phyloP scores from a whole-genome alignment of 64 coral and sea anemone genomes.

The Actinia tenebrosa region DNA sequence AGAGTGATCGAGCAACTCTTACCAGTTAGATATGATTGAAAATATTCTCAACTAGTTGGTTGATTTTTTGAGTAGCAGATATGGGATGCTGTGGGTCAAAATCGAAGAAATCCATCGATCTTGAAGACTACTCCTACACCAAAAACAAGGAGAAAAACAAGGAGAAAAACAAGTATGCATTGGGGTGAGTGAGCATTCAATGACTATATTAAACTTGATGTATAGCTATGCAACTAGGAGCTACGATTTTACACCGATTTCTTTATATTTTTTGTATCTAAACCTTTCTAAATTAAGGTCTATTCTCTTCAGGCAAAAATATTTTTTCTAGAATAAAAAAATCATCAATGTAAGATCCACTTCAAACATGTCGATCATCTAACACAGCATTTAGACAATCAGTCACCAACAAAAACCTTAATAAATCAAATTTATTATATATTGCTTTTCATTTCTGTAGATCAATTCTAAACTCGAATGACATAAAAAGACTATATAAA shows the following conservation, averaged over 20 bases:
- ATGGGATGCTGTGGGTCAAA: constrained; percentile 30
- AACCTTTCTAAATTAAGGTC: background rate
- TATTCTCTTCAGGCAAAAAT: background rate
- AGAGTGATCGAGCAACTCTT: background rate
- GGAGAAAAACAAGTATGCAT: background rate
- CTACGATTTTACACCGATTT: background rate
- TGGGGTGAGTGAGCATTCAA: background rate
- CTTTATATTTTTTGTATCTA: background rate
- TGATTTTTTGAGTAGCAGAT: background rate
- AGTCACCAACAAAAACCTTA: background rate
- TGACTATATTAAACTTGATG: background rate
- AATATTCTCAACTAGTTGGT: background rate
- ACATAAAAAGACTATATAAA: background rate
- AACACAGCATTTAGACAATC: background rate
- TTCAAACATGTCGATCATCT: background rate
- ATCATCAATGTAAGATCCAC: background rate
- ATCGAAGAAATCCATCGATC: constrained; percentile 21
- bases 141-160: constrained; percentile 4
- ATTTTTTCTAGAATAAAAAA: background rate
- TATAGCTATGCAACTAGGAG: background rate
- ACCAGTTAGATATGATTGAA: background rate
- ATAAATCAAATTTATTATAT: background rate
- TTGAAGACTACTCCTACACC: constrained; percentile 2
- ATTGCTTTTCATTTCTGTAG: background rate
- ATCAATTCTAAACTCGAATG: background rate